Evolutionary conservation across 1,140 invertebrate genomes (phyloP), one percentile per base, ranked within the genome.

Genomic region (Octopus bimaculoides): DNA sequence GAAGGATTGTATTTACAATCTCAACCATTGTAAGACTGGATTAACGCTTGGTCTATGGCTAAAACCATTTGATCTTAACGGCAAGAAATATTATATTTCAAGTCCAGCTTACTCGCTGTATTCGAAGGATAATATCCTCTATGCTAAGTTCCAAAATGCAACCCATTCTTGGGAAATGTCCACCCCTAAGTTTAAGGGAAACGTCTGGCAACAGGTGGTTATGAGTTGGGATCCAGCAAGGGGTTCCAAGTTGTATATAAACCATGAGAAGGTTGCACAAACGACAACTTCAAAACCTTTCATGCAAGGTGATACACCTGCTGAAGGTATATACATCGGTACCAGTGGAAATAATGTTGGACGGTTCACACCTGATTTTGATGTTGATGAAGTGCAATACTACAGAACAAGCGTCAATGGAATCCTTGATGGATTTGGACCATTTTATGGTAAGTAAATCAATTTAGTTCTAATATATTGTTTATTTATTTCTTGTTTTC

Each of bases 381-480:
- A 83, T 54, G 84, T 88, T 41, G 89, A 90, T 82, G 89, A 90
- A 71, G 66, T 90, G 0, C 84, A 87, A 76, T 88, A 86, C 75
- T 89, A 87, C 87, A 87, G 88, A 82, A 86, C 87, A 4, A 54
- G 77, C 53, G 66, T 80, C 26, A 80, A 83, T 73, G 73, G 79
- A 26, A 78, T 85, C 8, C 75, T 77, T 12, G 78, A 77, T 53
- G 81, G 82, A 77, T 71, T n/a, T 14, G 74, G 74, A 53, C 74
- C 74, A 6, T 71, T 6, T 20, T 41, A 41, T 41, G 26, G 26
- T 41, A 41, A 41, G 26, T 41, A 41, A 41, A 41, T 41, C 26
- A 41, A 41, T 41, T 41, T 41, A 41, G 26, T 41, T 41, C 26
- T 41, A 41, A 41, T 41, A 41, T 41, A 41, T 41, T 41, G 26